Evolutionary conservation across 1,140 invertebrate species (phyloP).

Genomic region (Euwallacea similis): DNA sequence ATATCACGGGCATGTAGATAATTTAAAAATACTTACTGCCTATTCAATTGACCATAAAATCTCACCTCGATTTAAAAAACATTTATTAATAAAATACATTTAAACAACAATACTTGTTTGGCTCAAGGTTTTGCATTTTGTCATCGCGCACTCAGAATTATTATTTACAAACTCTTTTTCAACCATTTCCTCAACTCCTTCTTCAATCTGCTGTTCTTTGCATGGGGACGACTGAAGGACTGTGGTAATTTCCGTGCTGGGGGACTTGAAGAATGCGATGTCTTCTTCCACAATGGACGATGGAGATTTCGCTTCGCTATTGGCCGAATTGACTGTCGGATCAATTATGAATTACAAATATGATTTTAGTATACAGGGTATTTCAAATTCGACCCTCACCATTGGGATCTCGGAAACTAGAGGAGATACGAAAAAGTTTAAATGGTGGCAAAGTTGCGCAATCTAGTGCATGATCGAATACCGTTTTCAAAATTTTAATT

Average conservation of each 20-base stretch:
- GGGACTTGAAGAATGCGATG: constrained; percentile 37
- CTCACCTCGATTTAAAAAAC: constrained; percentile 21
- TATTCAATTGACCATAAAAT: too few species aligned
- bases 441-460: too few species aligned
- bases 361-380: too few species aligned
- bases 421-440: too few species aligned
- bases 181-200: not conserved
- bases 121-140: constrained; percentile 31
- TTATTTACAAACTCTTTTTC: constrained; percentile 9
- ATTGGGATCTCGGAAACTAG: too few species aligned
- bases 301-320: constrained; percentile 21
- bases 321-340: constrained; percentile 18
- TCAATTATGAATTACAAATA: too few species aligned
- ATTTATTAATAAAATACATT: constrained; percentile 31
- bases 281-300: not conserved
- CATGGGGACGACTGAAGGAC: constrained; percentile 28
- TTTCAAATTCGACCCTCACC: too few species aligned
- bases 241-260: constrained; percentile 47
- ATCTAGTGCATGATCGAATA: too few species aligned
- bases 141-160: constrained; percentile 17
- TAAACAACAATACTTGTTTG: constrained; percentile 32
- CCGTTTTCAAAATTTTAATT: too few species aligned
- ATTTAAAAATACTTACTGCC: too few species aligned
- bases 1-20: too few species aligned
- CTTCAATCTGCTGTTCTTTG: not conserved